Percentiles rank a stretch among this genome's conserved stretches.
Conservation (phyloP, 2,888 invertebrate species). For the Sialis lutaria region DNA sequence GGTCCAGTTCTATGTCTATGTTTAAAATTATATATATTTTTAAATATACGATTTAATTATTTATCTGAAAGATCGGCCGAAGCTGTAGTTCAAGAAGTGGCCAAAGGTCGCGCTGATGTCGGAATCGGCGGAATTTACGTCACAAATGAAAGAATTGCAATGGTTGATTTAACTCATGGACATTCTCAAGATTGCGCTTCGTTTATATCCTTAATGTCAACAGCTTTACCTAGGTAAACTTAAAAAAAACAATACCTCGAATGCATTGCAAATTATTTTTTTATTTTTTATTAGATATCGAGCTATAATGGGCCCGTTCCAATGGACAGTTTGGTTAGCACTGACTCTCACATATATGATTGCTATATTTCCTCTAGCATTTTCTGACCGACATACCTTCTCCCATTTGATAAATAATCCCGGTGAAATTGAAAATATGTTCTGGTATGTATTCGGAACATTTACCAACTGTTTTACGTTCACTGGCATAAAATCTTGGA, state of each 20-base stretch:
- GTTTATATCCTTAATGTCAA: constrained; percentile 59
- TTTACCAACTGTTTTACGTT: constrained; percentile 69
- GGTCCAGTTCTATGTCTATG: no score
- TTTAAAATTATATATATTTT: no score
- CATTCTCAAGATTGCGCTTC: constrained; percentile 62
- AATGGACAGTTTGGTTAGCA: constrained; percentile 65
- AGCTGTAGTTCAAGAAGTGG: constrained; percentile 37
- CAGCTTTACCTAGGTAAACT: constrained; percentile 51
- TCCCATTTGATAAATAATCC: constrained; percentile 46
- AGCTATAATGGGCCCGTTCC: constrained; percentile 69
- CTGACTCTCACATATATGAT: constrained; percentile 52
- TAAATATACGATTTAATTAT: no score
- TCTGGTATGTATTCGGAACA: constrained; percentile 75
- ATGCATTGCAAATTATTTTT: neutral
- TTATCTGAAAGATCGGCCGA: constrained; percentile 34
- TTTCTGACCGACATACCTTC: constrained; percentile 51
- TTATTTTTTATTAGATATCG: constrained; percentile 49
- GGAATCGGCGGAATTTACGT: constrained; percentile 58
- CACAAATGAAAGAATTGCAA: constrained; percentile 29
- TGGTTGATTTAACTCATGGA: constrained; percentile 41
- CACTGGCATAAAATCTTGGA: constrained; percentile 51
- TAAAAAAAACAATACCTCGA: no score
- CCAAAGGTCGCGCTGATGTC: constrained; percentile 36
- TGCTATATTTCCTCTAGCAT: constrained; percentile 56
- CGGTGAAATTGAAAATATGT: constrained; percentile 65